A percentile compares a stretch with the other conserved stretches of the same genome.
Evolutionary conservation across 2,888 invertebrate species (phyloP).

Genomic region (Synanthedon myopaeformis): DNA sequence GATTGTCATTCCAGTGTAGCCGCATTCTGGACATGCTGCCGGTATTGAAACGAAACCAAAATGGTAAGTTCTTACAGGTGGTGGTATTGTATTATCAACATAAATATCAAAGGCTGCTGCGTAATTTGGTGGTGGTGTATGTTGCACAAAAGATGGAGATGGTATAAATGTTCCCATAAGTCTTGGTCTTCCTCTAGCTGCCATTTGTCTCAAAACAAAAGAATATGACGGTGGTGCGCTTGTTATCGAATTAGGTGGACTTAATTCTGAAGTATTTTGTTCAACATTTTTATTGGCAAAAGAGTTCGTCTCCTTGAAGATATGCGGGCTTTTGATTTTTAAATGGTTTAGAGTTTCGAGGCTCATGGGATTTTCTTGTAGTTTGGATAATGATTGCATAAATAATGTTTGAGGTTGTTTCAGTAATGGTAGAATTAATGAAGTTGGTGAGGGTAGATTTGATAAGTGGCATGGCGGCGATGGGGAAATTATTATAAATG

Average conservation of each 20-base stretch:
- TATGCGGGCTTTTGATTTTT: constrained; percentile 1
- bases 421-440: constrained; percentile 2
- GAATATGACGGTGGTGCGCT: constrained; percentile 60
- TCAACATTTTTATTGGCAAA: constrained; percentile 1
- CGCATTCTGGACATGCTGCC: constrained; percentile 50
- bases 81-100: constrained; percentile 37
- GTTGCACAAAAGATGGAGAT: constrained; percentile 53
- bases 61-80: constrained; percentile 31
- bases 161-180: constrained; percentile 57
- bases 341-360: constrained; percentile 18
- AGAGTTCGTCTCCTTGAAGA: background rate
- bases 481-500: constrained; percentile 8
- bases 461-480: constrained; percentile 15
- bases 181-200: constrained; percentile 40
- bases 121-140: constrained; percentile 56
- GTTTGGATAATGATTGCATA: constrained; percentile 38
- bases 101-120: constrained; percentile 57
- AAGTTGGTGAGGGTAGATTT: constrained; percentile 19
- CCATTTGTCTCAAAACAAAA: constrained; percentile 52
- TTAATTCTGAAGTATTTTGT: constrained; percentile 22
- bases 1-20: constrained; percentile 43
- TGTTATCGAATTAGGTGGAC: constrained; percentile 46
- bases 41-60: constrained; percentile 48
- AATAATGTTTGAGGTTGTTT: constrained; percentile 41
- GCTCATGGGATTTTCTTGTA: constrained; percentile 35